Base-by-base conservation (phyloP, 1,140 invertebrate genomes). In the Rhyzopertha dominica region DNA sequence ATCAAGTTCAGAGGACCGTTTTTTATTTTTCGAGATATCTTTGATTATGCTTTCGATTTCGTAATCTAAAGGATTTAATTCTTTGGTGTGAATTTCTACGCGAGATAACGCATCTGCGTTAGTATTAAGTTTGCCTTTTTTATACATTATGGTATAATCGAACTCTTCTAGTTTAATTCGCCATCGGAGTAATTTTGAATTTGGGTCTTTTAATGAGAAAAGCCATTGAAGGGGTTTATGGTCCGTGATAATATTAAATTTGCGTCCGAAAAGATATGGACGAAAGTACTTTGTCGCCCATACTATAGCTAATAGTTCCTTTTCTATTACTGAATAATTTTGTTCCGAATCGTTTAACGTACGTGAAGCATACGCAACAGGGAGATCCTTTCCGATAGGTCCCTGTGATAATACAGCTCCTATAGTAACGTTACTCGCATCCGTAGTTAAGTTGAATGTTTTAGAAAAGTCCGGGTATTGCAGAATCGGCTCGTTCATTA, bases 281-380 rank as follows among this genome's bases (percentile, higher is more conserved):
- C 61, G 29, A 37, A 71, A 72, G 40, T 69, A 51, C 37, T 67
- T 59, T 4, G 70, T 58, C 5, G 65, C 66, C 58, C 61, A 67
- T 10, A 75, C 55, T 9, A 63, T 61, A 4, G 55, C n/a, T 59
- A 8, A 48, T 57, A 5, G 49, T n/a, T 31, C 47, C 23, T 16
- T 43, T n/a, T n/a, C n/a, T n/a, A n/a, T n/a, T n/a, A n/a, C n/a
- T n/a, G n/a, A n/a, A n/a, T n/a, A n/a, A n/a, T n/a, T n/a, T n/a
- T n/a, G n/a, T n/a, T n/a, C n/a, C n/a, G n/a, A n/a, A n/a, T n/a
- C n/a, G n/a, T n/a, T 59, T 5, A 66, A 31, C 4, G 51, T 49
- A 4, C 61, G 26, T 22, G 43, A 53, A 1, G 51, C 47, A 30
- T 49, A 66, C 7, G 58, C 51, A 24, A 66, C 51, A 1, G 63